Base-by-base conservation (phyloP, 2,888 invertebrate genomes). In the Parthenolecanium corni region DNA sequence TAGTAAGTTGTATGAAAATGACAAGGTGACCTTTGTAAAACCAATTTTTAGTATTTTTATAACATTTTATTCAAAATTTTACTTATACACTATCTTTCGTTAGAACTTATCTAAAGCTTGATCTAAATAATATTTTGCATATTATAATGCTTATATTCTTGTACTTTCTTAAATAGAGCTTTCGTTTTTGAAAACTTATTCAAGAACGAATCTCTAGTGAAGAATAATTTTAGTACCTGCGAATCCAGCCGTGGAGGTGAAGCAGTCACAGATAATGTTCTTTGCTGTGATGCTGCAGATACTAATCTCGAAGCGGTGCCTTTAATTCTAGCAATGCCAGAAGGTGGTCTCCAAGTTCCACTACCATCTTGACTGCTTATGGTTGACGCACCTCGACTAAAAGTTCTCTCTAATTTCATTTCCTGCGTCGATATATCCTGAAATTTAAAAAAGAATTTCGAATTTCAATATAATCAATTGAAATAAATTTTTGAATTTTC, bases 321-420 rank as follows among this genome's bases (percentile, higher is more conserved):
- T 16, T 63, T 53, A 23, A 70, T 68, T 23, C 65, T 64, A 11
- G 52, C 66, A 49, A 67, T 66, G 68, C 75, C 77, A 79, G 71
- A 79, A 84, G 67, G 16, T 14, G 63, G 63, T 54, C 63, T 62
- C 52, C 62, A 62, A 18, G 16, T 16, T 21, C 20, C 46, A 31
- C 31, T 9, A 9, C 16, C 2, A 14, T 16, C 9, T 16, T 52
- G 31, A 38, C 44, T 52, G 42, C 24, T 52, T 9, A 38, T 24
- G 9, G 52, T 52, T 23, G 52, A 62, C 11, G 38, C 23, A 11
- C 49, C 61, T 21, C 61, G 47, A 16, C 61, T 61, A 1, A 61
- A 38, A 1, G 61, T 25, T 23, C 61, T 25, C 14, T 61, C 61
- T 2, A 21, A 11, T 49, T 21, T 23, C 1, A 23, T 11, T 16